These are phyloP conservation scores for Rhodeus uyekii DNA, from an alignment of 2,797 vertebrate genomes.

Conservation along the genomic window DNA sequence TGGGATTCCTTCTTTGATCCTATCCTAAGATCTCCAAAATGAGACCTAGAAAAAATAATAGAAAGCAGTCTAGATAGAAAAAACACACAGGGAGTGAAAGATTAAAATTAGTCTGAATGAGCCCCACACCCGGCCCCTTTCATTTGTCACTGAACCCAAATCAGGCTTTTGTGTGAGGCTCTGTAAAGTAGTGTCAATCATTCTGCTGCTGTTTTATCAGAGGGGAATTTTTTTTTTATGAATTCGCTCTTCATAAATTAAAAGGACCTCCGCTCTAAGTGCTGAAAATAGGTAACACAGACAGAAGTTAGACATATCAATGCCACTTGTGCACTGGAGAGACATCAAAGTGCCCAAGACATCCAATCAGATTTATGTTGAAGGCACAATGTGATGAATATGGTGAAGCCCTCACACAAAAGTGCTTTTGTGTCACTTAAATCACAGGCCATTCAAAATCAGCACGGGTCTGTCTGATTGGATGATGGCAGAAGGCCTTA, in stretches of 20 bases:
- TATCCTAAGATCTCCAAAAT: constrained; percentile 45
- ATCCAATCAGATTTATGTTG: constrained; percentile 64
- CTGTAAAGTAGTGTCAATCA: constrained; percentile 68
- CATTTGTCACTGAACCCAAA: constrained; percentile 60
- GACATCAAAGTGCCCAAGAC: constrained; percentile 62
- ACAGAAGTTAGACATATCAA: constrained; percentile 62
- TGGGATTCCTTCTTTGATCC: constrained; percentile 8
- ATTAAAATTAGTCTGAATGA: constrained; percentile 65
- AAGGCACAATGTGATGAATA: constrained; percentile 66
- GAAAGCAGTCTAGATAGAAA: constrained; percentile 6
- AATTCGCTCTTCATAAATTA: constrained; percentile 62
- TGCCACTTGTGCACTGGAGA: constrained; percentile 60
- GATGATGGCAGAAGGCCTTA: constrained; percentile 58
- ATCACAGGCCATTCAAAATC: constrained; percentile 61
- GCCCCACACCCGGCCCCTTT: constrained; percentile 58
- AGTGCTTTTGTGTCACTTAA: constrained; percentile 63
- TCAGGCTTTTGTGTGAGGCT: constrained; percentile 60
- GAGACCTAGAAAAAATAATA: constrained; percentile 20
- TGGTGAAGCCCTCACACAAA: constrained; percentile 62
- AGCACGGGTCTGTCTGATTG: constrained; percentile 53
- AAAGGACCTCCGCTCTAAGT: constrained; percentile 59
- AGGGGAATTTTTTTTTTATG: constrained; percentile 58
- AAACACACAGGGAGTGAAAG: constrained; percentile 45
- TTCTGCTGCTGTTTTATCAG: constrained; percentile 61
- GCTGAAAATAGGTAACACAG: constrained; percentile 58